These are phyloP conservation scores for Euclidia mi DNA, from an alignment of 2,888 invertebrate genomes.

Conservation along the genomic window DNA sequence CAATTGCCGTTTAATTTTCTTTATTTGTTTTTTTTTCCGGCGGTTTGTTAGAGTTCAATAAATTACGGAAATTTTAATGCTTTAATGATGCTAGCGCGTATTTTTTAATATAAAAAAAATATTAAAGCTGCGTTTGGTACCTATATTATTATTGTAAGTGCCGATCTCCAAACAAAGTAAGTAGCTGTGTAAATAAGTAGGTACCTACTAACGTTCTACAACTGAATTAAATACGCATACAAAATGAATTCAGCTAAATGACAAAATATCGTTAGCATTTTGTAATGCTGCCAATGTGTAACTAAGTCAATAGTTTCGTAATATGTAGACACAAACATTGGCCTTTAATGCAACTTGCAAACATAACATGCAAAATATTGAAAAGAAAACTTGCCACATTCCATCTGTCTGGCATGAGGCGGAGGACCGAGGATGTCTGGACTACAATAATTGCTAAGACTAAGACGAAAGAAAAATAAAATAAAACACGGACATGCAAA, in stretches of 20 bases:
- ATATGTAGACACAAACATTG: neutral
- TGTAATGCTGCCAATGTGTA: constrained; percentile 16
- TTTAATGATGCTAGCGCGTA: neutral
- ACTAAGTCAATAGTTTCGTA: constrained; percentile 13
- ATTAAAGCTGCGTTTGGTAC: neutral
- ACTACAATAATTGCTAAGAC: too few species aligned
- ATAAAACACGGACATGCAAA: too few species aligned
- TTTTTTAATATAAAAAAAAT: neutral
- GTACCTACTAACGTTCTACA: too few species aligned
- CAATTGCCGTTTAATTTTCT: constrained; percentile 19
- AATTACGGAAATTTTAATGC: neutral
- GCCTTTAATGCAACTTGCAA: neutral
- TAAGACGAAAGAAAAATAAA: too few species aligned
- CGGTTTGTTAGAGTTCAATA: constrained; percentile 6
- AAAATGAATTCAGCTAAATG: constrained; percentile 5
- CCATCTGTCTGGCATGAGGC: too few species aligned
- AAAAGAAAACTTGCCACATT: too few species aligned
- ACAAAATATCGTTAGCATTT: constrained; percentile 3
- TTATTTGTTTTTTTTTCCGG: constrained; percentile 13
- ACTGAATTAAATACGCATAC: neutral
- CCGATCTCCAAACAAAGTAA: too few species aligned
- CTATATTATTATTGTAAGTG: neutral
- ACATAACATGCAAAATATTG: neutral
- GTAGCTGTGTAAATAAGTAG: too few species aligned
- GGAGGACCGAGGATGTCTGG: too few species aligned